These are phyloP conservation scores for Epizoanthus scotinus DNA, from an alignment of 92 coral and sea anemone genomes.

Conservation along the genomic window DNA sequence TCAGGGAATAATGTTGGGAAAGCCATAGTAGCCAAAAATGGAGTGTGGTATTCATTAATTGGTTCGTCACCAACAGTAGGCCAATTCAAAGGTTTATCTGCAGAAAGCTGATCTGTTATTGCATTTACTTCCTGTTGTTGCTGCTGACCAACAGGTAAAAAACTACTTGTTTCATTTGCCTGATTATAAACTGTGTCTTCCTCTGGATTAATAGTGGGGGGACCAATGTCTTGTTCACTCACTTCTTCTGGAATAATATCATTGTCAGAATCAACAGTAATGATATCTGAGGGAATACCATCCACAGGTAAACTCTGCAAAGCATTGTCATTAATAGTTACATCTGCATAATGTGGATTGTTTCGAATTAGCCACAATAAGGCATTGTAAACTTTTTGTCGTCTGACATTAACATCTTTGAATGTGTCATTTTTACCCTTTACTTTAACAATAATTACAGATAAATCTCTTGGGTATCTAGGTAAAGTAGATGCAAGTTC, in stretches of 20 bases:
- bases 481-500: not conserved
- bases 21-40: constrained; percentile 55
- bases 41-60: constrained; percentile 38
- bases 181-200: constrained; percentile 48
- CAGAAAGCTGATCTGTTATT: constrained; percentile 48
- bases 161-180: constrained; percentile 47
- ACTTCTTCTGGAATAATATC: constrained; percentile 47
- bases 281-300: constrained; percentile 50
- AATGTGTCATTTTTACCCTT: not conserved
- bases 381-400: constrained; percentile 28
- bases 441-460: no score
- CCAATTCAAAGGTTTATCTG: constrained; percentile 50
- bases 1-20: no score
- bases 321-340: constrained; percentile 21
- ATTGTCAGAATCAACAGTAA: constrained; percentile 48
- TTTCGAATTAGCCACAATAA: constrained; percentile 32
- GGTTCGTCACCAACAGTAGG: constrained; percentile 47
- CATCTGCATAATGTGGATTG: constrained; percentile 54
- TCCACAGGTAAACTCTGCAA: constrained; percentile 35
- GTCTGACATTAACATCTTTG: constrained; percentile 27
- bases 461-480: not conserved
- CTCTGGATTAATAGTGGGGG: constrained; percentile 17
- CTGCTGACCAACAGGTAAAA: constrained; percentile 38
- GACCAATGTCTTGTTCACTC: constrained; percentile 26
- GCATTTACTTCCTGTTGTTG: constrained; percentile 41